Evolutionary conservation across 2,888 invertebrate species (phyloP).

Genomic region (Dysmachus trigonus): DNA sequence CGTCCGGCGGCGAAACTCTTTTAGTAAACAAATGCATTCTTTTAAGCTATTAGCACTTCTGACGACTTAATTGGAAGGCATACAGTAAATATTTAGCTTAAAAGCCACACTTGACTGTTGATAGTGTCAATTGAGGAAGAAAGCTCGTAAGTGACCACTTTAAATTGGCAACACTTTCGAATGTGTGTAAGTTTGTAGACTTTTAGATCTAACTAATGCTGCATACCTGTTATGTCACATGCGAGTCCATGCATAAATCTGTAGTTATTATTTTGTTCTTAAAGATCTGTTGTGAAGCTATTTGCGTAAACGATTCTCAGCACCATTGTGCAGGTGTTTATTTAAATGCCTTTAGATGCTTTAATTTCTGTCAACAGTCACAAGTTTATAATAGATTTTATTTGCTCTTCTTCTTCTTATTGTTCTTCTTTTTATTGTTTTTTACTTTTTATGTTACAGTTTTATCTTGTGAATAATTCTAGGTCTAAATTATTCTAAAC

Average conservation of each 20-base stretch:
- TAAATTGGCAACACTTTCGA: neutral
- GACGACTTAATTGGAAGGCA: neutral
- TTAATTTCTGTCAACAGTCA: neutral
- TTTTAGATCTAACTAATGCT: neutral
- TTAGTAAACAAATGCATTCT: neutral
- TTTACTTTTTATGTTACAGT: too few species aligned
- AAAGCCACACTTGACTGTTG: neutral
- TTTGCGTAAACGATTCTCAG: neutral
- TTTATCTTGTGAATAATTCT: too few species aligned
- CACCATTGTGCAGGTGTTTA: neutral
- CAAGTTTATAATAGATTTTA: too few species aligned
- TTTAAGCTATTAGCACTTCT: neutral
- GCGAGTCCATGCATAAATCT: neutral
- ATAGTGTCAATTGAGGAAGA: neutral
- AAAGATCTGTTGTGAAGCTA: neutral
- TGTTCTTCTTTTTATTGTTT: too few species aligned
- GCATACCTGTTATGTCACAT: neutral
- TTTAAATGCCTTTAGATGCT: neutral
- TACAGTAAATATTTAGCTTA: neutral
- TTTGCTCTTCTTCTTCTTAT: too few species aligned
- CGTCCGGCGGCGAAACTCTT: neutral
- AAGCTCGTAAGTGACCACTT: neutral
- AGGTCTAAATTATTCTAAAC: too few species aligned
- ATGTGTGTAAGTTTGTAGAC: neutral
- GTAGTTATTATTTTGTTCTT: neutral